These are phyloP conservation scores for Acrocera orbiculus DNA, from an alignment of 2,888 invertebrate genomes.

Conservation along the genomic window DNA sequence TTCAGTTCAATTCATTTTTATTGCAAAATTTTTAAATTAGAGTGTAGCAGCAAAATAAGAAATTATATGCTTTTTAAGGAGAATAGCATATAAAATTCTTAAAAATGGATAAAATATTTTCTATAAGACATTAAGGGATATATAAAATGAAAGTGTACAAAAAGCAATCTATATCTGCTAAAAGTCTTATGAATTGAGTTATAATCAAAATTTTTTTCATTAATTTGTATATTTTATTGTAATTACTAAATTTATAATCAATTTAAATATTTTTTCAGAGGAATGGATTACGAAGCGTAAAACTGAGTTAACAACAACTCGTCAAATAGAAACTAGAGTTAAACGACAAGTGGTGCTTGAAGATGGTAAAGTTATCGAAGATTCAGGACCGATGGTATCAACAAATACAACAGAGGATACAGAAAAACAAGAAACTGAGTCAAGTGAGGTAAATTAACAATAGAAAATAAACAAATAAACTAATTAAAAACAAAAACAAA, in stretches of 20 bases:
- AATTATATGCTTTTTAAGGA: too few relatives aligned
- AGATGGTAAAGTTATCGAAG: constrained; percentile 78
- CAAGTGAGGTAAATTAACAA: constrained; percentile 49
- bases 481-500: too few relatives aligned
- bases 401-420: constrained; percentile 84
- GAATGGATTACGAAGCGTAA: constrained; percentile 87
- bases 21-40: too few relatives aligned
- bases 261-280: constrained; percentile 40
- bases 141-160: too few relatives aligned
- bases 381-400: constrained; percentile 77
- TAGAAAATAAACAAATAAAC: constrained; percentile 1
- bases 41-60: too few relatives aligned
- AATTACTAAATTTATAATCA: not conserved
- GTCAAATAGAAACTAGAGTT: constrained; percentile 79
- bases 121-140: too few relatives aligned
- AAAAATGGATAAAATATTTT: too few relatives aligned
- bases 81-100: too few relatives aligned
- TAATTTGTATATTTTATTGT: not conserved
- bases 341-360: constrained; percentile 77
- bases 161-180: too few relatives aligned
- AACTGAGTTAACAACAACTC: constrained; percentile 73
- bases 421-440: constrained; percentile 74
- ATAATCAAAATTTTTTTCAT: not conserved
- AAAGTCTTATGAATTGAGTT: too few relatives aligned
- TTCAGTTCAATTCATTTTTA: too few relatives aligned